Percentiles rank a stretch among this genome's conserved stretches.
These are phyloP conservation scores for Sebastes aleutianus DNA, from an alignment of 2,797 vertebrate species.

Conservation along the genomic window DNA sequence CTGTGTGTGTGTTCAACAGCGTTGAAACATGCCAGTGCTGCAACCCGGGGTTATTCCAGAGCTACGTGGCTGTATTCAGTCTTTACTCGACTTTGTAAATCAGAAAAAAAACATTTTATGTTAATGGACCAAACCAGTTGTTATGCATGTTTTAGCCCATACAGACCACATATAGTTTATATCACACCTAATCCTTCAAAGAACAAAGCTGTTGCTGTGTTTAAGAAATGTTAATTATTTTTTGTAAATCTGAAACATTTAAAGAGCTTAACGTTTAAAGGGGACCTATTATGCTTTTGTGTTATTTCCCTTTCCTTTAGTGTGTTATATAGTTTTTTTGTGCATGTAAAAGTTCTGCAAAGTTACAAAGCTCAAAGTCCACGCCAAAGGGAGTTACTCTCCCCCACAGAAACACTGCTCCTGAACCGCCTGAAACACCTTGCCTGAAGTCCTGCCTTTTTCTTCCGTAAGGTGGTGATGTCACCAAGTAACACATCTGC, in stretches of 20 bases:
- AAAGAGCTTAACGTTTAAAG: no score
- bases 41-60: background rate
- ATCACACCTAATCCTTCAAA: background rate
- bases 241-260: background rate
- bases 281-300: no score
- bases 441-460: no score
- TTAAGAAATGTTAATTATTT: background rate
- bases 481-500: no score
- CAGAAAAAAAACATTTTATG: background rate
- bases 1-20: background rate
- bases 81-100: background rate
- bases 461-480: no score
- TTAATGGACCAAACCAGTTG: background rate
- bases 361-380: no score
- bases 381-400: no score
- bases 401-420: no score
- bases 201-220: background rate
- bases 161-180: background rate
- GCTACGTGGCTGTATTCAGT: background rate
- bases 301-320: no score
- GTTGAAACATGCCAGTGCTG: background rate
- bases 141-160: background rate
- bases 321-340: no score
- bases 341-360: no score
- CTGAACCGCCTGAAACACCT: no score